Evolutionary conservation across 2,888 invertebrate species (phyloP).

Genomic region (Pheosia gnoma): DNA sequence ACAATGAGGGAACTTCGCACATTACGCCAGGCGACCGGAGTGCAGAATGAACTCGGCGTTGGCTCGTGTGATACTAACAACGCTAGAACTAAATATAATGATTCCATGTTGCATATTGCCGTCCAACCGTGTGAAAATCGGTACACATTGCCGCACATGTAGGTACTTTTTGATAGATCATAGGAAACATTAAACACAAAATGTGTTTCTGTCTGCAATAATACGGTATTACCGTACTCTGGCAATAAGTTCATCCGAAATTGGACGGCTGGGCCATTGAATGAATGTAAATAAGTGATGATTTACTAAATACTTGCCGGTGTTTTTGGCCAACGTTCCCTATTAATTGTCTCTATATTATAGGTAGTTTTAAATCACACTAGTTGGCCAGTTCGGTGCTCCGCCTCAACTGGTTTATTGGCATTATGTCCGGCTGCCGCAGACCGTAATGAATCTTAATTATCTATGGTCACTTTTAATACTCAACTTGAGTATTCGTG

Average conservation of each 20-base stretch:
- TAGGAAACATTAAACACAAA: constrained; percentile 1
- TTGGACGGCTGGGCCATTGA: constrained; percentile 27
- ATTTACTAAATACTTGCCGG: constrained; percentile 35
- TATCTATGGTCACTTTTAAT: constrained; percentile 38
- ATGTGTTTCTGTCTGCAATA: constrained; percentile 4
- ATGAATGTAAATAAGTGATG: constrained; percentile 40
- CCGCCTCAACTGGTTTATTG: constrained; percentile 60
- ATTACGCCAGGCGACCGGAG: constrained; percentile 37
- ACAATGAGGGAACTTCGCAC: constrained; percentile 55
- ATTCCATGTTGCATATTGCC: constrained; percentile 16
- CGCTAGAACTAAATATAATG: constrained; percentile 27
- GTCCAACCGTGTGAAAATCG: neutral
- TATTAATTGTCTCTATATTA: constrained; percentile 53
- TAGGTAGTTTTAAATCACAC: constrained; percentile 50
- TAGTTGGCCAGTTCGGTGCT: constrained; percentile 30
- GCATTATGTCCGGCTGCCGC: constrained; percentile 55
- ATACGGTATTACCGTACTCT: constrained; percentile 6
- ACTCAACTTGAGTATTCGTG: constrained; percentile 32
- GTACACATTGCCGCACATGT: neutral
- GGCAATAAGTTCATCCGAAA: constrained; percentile 18
- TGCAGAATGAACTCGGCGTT: constrained; percentile 22
- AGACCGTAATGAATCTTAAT: constrained; percentile 64
- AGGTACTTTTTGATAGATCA: neutral
- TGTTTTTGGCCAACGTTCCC: constrained; percentile 40
- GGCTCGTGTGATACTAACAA: constrained; percentile 28